These are phyloP conservation scores for Palythoa heliodiscus DNA, from an alignment of 92 coral and sea anemone species.

Conservation along the genomic window DNA sequence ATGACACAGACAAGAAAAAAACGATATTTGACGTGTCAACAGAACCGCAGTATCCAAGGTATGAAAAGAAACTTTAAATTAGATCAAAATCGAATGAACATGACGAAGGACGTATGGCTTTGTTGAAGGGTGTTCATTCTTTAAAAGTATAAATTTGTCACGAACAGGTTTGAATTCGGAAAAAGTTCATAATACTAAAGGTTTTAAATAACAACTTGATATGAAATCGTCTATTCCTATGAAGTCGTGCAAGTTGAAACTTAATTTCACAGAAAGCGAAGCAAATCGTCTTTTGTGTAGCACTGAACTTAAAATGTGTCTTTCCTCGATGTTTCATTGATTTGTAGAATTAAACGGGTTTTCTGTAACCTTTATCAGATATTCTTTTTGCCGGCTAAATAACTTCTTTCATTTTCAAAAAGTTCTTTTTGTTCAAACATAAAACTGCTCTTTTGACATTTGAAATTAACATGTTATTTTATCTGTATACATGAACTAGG, in stretches of 20 bases:
- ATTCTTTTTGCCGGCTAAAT: too few relatives aligned
- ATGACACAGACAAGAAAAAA: constrained; percentile 93
- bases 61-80: neutral
- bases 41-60: constrained; percentile 89
- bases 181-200: neutral
- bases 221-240: neutral
- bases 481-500: too few relatives aligned
- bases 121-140: neutral
- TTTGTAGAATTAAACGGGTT: neutral
- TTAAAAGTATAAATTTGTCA: neutral
- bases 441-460: too few relatives aligned
- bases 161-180: neutral
- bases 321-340: neutral
- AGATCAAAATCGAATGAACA: neutral
- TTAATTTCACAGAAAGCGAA: too few relatives aligned
- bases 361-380: neutral
- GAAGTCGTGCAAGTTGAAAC: neutral
- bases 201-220: neutral
- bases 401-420: too few relatives aligned
- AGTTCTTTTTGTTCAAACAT: too few relatives aligned
- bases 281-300: neutral
- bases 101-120: too few relatives aligned
- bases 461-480: too few relatives aligned
- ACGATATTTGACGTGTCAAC: constrained; percentile 82
- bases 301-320: neutral